Percentiles rank a stretch among this genome's conserved stretches.
Conservation (phyloP, 1,140 invertebrate genomes). For the Sycobia sp. region DNA sequence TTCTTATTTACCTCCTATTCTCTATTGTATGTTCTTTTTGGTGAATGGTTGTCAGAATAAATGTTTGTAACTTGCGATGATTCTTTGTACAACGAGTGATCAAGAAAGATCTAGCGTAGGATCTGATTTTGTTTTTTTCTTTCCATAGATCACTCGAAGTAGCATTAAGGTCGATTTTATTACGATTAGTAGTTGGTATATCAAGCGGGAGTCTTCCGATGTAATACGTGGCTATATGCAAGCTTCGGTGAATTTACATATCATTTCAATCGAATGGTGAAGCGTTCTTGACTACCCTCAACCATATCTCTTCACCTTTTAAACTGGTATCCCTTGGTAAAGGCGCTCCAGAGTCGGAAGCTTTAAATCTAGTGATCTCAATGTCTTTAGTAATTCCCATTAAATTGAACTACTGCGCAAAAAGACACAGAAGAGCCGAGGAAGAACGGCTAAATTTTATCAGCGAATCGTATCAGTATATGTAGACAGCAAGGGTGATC, state of each 20-base stretch:
- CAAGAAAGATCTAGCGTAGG: too few species aligned
- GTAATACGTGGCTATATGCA: constrained; percentile 25
- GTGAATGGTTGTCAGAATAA: too few species aligned
- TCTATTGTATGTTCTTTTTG: too few species aligned
- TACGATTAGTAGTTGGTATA: too few species aligned
- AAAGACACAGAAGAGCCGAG: not conserved
- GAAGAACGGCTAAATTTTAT: constrained; percentile 18
- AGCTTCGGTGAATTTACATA: constrained; percentile 24
- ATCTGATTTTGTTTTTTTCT: too few species aligned
- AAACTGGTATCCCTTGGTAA: constrained; percentile 6
- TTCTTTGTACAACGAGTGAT: too few species aligned
- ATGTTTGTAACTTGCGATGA: too few species aligned
- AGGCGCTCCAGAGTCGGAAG: not conserved
- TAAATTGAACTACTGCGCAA: constrained; percentile 13
- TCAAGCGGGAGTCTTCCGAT: too few species aligned
- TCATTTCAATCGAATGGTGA: constrained; percentile 19
- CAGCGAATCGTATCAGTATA: constrained; percentile 3
- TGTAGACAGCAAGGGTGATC: not conserved
- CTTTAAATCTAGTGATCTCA: constrained; percentile 28
- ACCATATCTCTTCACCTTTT: constrained; percentile 2
- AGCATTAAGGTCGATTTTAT: too few species aligned
- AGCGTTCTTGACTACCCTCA: not conserved
- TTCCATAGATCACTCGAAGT: too few species aligned
- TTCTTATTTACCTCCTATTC: too few species aligned
- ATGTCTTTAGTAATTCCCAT: constrained; percentile 30